Evolutionary conservation across 2,888 invertebrate species (phyloP).

Genomic region (Campoplex nolae): DNA sequence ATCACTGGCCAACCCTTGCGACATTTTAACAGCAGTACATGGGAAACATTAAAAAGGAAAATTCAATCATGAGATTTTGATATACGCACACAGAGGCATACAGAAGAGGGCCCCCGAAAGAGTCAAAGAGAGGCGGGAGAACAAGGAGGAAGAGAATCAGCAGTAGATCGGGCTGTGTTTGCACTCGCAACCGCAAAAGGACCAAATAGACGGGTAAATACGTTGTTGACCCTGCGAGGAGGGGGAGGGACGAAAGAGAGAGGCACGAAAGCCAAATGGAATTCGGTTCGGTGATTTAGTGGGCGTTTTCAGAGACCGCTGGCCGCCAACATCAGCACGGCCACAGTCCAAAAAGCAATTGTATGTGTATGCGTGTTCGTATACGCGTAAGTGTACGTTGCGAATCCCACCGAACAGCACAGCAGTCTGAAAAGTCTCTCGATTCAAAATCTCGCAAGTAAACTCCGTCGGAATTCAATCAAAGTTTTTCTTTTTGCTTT

Average conservation of each 20-base stretch:
- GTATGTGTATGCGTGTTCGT: constrained; percentile 6
- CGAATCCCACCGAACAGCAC: constrained; percentile 40
- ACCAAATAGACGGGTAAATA: constrained; percentile 82
- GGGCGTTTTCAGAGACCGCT: constrained; percentile 81
- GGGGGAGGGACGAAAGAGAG: constrained; percentile 70
- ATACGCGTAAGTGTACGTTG: background rate
- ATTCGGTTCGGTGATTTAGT: constrained; percentile 82
- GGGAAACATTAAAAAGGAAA: constrained; percentile 59
- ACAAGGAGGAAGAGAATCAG: constrained; percentile 41
- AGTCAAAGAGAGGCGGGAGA: constrained; percentile 36
- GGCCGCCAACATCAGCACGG: constrained; percentile 74
- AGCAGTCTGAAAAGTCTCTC: constrained; percentile 46
- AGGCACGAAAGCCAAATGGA: constrained; percentile 82
- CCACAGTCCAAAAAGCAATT: constrained; percentile 31
- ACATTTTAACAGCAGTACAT: constrained; percentile 25
- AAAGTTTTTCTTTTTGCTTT: constrained; percentile 66
- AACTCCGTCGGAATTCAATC: constrained; percentile 66
- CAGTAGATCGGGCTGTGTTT: constrained; percentile 64
- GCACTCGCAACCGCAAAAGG: constrained; percentile 79
- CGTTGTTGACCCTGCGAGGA: constrained; percentile 81
- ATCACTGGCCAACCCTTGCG: constrained; percentile 64
- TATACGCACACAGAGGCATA: constrained; percentile 20
- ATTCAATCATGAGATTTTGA: constrained; percentile 58
- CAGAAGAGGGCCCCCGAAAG: constrained; percentile 32
- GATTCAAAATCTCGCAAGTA: constrained; percentile 44